These are phyloP conservation scores for Accipiter cooperii DNA, from an alignment of 2,113 vertebrate genomes.

Conservation along the genomic window DNA sequence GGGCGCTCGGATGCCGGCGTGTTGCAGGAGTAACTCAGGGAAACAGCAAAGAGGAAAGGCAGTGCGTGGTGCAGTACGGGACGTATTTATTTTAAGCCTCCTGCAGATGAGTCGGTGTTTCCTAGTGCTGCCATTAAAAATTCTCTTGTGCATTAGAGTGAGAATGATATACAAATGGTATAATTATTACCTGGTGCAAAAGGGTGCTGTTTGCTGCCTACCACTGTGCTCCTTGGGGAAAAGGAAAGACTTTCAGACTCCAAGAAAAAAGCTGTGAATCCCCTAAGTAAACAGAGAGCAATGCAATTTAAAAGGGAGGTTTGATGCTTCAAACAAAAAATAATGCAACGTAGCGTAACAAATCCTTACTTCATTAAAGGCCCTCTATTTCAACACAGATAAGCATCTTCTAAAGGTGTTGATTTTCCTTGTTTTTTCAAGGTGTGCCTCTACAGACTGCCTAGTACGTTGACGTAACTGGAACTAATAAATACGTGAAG, in stretches of 20 bases:
- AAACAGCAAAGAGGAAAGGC: background rate
- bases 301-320: background rate
- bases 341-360: background rate
- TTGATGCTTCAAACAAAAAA: background rate
- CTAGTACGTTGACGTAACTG: accelerated
- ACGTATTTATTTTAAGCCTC: background rate
- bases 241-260: background rate
- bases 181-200: background rate
- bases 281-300: background rate
- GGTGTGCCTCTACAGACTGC: background rate
- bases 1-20: accelerated
- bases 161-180: background rate
- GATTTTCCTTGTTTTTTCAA: background rate
- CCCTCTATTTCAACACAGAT: background rate
- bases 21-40: background rate
- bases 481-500: background rate
- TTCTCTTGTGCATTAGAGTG: background rate
- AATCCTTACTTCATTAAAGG: background rate
- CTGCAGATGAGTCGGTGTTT: background rate
- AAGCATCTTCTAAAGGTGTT: background rate
- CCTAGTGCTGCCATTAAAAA: background rate
- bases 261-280: background rate
- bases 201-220: background rate
- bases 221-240: accelerated
- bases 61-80: accelerated